Evolutionary conservation across 2,113 vertebrate species (phyloP).

Genomic region (Xyrauchen texanus): DNA sequence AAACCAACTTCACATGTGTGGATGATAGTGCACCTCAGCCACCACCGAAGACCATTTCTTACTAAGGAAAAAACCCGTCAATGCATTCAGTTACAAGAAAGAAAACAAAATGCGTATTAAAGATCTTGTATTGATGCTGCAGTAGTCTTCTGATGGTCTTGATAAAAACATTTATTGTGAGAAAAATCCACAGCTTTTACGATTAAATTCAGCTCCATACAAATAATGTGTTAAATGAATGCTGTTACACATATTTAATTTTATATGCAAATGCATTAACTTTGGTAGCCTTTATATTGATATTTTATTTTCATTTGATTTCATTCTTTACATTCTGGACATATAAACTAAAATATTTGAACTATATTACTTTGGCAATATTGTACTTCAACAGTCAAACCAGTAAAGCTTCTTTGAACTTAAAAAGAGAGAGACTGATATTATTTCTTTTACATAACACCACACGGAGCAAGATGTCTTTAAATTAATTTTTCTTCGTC

Average conservation of each 20-base stretch:
- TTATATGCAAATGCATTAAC: too few species aligned
- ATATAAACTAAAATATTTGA: too few species aligned
- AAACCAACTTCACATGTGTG: too few species aligned
- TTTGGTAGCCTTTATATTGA: too few species aligned
- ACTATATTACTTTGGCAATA: background rate
- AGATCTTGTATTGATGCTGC: background rate
- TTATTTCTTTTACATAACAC: constrained; percentile 3
- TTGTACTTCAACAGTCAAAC: background rate
- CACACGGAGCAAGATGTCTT: background rate
- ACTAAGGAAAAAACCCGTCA: background rate
- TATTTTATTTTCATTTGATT: too few species aligned
- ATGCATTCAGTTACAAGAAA: background rate
- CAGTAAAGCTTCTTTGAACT: background rate
- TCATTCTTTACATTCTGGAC: too few species aligned
- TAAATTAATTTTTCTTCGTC: background rate
- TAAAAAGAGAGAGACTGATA: background rate
- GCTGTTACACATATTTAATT: too few species aligned
- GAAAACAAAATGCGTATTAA: background rate
- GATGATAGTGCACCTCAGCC: too few species aligned
- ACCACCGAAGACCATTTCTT: too few species aligned
- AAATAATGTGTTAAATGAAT: too few species aligned
- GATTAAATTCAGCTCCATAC: too few species aligned
- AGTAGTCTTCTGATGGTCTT: background rate
- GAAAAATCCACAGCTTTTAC: too few species aligned
- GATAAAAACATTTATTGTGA: background rate